phyloP scores from a whole-genome alignment of 2,888 invertebrate species.

The Tethea ocularis region DNA sequence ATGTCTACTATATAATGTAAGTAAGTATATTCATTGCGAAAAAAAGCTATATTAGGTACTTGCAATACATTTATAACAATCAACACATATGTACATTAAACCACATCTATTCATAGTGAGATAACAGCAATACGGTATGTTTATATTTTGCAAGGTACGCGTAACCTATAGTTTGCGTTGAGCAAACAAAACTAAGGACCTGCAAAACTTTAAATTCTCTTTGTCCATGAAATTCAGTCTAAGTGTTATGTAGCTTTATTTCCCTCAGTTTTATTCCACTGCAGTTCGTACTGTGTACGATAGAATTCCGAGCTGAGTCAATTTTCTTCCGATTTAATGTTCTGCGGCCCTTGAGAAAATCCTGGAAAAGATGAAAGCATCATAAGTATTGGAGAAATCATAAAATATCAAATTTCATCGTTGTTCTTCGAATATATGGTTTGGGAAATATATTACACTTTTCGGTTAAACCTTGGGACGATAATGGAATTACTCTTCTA shows the following conservation, averaged over 20 bases:
- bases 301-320: conserved; percentile 7
- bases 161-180: neutral
- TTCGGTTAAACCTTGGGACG: neutral
- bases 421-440: neutral
- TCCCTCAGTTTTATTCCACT: conserved; percentile 7
- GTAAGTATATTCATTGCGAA: too few relatives aligned
- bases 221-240: neutral
- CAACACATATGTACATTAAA: neutral
- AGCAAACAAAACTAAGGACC: neutral
- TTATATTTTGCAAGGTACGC: neutral
- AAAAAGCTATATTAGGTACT: too few relatives aligned
- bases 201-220: neutral
- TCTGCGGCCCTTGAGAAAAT: conserved; percentile 45
- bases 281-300: conserved; percentile 3
- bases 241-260: conserved; percentile 7
- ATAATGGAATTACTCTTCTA: neutral
- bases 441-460: conserved; percentile 1
- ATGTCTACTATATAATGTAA: too few relatives aligned
- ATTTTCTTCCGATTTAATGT: conserved; percentile 23
- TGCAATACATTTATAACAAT: neutral
- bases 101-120: neutral
- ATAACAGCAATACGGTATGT: neutral
- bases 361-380: conserved; percentile 38
- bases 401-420: neutral
- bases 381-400: neutral